Conservation (phyloP, 2,113 vertebrate species). For the Leptodactylus fuscus region DNA sequence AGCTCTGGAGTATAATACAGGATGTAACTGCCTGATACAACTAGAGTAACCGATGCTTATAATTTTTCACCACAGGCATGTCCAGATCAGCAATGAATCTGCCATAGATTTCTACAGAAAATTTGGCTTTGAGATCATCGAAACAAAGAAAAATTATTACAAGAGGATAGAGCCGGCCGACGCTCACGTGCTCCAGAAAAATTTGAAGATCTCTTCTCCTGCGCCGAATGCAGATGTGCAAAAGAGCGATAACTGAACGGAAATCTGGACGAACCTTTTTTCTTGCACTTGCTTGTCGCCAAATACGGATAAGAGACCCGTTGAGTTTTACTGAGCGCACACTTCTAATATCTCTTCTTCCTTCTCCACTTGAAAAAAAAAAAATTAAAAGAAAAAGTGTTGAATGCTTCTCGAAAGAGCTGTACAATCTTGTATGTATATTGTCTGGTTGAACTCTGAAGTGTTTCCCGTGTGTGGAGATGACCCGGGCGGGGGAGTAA, state of each 20-base stretch:
- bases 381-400: constrained; percentile 28
- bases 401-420: constrained; percentile 72
- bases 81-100: constrained; percentile 99
- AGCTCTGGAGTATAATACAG: neutral
- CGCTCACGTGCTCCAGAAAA: constrained; percentile 98
- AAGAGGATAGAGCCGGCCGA: constrained; percentile 99
- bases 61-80: constrained; percentile 79
- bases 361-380: constrained; percentile 65
- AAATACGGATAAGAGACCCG: constrained; percentile 81
- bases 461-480: constrained; percentile 44
- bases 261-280: constrained; percentile 69
- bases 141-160: constrained; percentile 99
- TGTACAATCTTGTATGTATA: constrained; percentile 66
- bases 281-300: constrained; percentile 84
- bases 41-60: neutral
- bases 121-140: constrained; percentile 99
- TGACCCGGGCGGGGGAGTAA: constrained; percentile 1
- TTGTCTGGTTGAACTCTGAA: constrained; percentile 68
- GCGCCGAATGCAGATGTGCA: constrained; percentile 89
- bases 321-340: constrained; percentile 61
- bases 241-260: constrained; percentile 84
- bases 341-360: constrained; percentile 63
- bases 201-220: constrained; percentile 85
- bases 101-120: constrained; percentile 99
- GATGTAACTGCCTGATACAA: neutral